Evolutionary conservation across 2,113 vertebrate species (phyloP).

Genomic region (Clarias gariepinus): DNA sequence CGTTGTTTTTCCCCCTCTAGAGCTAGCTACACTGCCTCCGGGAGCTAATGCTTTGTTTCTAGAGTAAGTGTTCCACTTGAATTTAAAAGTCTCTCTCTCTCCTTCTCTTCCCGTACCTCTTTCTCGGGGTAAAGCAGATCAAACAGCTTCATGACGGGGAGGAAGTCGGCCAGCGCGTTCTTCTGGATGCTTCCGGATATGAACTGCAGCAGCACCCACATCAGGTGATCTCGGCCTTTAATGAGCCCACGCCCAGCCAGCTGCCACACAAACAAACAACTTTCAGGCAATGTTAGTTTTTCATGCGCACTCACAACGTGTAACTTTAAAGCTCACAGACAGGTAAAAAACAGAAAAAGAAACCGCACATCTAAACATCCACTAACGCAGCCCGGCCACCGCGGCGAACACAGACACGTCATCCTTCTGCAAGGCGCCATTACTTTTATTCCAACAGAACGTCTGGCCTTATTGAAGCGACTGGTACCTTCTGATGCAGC

Average conservation of each 20-base stretch:
- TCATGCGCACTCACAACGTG: too few relatives aligned
- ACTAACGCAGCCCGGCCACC: not conserved
- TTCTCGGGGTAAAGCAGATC: constrained; percentile 98
- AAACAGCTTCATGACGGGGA: constrained; percentile 99
- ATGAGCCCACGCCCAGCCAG: constrained; percentile 97
- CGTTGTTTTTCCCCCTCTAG: too few relatives aligned
- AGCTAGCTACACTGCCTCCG: too few relatives aligned
- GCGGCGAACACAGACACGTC: not conserved
- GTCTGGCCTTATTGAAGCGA: not conserved
- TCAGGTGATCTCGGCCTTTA: constrained; percentile 96
- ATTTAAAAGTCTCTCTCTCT: too few relatives aligned
- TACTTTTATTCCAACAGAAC: too few relatives aligned
- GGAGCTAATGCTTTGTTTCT: too few relatives aligned
- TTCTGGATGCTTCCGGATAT: constrained; percentile 99
- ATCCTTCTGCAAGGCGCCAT: not conserved
- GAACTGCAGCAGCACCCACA: constrained; percentile 98
- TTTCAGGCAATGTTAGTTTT: too few relatives aligned
- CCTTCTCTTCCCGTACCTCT: constrained; percentile 73
- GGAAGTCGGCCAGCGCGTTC: constrained; percentile 93
- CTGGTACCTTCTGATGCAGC: constrained; percentile 92
- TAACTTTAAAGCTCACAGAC: not conserved
- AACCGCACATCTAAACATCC: not conserved
- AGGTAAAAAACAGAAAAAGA: not conserved
- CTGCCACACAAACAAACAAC: constrained; percentile 62
- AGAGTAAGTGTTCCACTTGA: too few relatives aligned